Conservation (phyloP, 2,888 invertebrate species). For the Hipparchia sbordonii region DNA sequence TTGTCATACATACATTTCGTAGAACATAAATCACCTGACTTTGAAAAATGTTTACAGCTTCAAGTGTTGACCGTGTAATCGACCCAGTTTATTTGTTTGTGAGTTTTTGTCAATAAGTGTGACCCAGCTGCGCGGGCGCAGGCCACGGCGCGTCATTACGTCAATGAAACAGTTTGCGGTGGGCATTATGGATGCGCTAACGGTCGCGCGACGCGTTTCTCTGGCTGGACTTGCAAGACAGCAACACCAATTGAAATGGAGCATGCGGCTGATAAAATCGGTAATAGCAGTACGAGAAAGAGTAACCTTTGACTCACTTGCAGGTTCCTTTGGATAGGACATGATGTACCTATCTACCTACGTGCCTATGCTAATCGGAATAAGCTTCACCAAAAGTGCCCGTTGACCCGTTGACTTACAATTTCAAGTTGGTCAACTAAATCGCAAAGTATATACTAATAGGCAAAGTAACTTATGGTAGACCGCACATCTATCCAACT, state of each 20-base stretch:
- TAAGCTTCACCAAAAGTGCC: no score
- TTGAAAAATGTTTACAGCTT: constrained; percentile 25
- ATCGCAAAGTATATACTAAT: no score
- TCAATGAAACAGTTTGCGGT: constrained; percentile 67
- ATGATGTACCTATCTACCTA: not conserved
- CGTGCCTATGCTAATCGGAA: not conserved
- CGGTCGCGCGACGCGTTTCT: constrained; percentile 53
- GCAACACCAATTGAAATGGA: constrained; percentile 13
- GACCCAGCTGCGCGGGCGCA: constrained; percentile 16
- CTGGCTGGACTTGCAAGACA: not conserved
- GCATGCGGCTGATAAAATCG: constrained; percentile 12
- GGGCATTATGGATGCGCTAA: constrained; percentile 71
- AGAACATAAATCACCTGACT: constrained; percentile 25
- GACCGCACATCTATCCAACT: no score
- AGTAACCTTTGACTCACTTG: constrained; percentile 1
- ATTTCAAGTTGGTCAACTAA: no score
- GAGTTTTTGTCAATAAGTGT: constrained; percentile 26
- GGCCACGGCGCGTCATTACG: constrained; percentile 65
- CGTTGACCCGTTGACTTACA: no score
- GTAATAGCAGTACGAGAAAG: constrained; percentile 9
- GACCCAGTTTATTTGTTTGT: constrained; percentile 29
- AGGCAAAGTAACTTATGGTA: no score
- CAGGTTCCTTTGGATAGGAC: not conserved
- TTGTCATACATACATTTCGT: not conserved
- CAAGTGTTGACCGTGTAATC: constrained; percentile 27